These are phyloP conservation scores for Saccostrea cuccullata DNA, from an alignment of 1,140 invertebrate genomes.

Conservation along the genomic window DNA sequence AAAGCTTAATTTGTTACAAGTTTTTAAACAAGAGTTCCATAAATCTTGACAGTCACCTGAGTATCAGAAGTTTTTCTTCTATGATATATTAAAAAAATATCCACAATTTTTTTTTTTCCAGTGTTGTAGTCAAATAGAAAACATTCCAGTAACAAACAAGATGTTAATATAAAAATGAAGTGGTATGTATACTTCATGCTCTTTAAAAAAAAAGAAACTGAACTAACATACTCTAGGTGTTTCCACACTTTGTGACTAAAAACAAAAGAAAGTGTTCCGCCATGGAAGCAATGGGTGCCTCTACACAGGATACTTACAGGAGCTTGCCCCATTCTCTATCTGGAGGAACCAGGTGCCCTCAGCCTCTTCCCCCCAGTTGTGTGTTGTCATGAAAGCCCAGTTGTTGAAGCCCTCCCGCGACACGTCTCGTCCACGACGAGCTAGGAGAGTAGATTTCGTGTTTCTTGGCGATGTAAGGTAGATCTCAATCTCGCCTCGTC, in stretches of 20 bases:
- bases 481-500: slow-evolving; percentile 95
- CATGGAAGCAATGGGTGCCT: neutral
- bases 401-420: slow-evolving; percentile 97
- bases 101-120: too few species aligned
- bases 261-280: neutral
- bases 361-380: slow-evolving; percentile 95
- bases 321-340: slow-evolving; percentile 81
- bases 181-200: slow-evolving; percentile 13
- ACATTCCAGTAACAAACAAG: slow-evolving; percentile 20
- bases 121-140: neutral
- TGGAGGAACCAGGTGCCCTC: slow-evolving; percentile 90
- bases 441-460: slow-evolving; percentile 84
- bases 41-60: too few species aligned
- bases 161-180: slow-evolving; percentile 33
- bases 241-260: neutral
- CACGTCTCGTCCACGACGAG: slow-evolving; percentile 94
- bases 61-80: too few species aligned
- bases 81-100: too few species aligned
- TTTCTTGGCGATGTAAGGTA: slow-evolving; percentile 98
- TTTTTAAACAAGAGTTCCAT: too few species aligned
- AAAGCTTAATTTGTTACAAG: too few species aligned
- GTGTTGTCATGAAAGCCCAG: slow-evolving; percentile 99
- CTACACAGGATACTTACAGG: slow-evolving; percentile 59
- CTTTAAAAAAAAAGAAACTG: neutral
- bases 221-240: neutral